Base-by-base conservation (phyloP, 1,140 invertebrate genomes). In the Sesamia nonagrioides region DNA sequence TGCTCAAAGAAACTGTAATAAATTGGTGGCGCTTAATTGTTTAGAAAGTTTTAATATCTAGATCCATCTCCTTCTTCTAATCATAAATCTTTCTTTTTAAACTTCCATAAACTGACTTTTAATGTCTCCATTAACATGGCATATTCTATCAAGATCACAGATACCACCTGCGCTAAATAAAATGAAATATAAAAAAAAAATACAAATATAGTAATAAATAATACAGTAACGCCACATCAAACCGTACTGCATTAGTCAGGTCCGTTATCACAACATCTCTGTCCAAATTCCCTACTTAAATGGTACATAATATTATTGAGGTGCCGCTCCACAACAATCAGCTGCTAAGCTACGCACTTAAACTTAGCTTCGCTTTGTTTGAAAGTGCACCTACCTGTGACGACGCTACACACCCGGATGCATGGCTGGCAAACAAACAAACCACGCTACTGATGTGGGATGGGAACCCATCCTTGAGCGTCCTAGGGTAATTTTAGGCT, bases 231-330 rank as follows among this genome's bases (percentile, higher is more conserved):
- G 54, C 40, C 83, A 80, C 69, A 79, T 87, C 86, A 85, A 83
- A 86, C 84, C 80, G 63, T 68, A 80, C 79, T 86, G 68, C 86
- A 88, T 89, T 87, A 88, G 81, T 85, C 85, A 78, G 73, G 83
- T 75, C 69, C 84, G 78, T 83, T 69, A 82, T 83, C 82, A 77
- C 74, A 82, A 78, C 78, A 91, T 89, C 89, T 87, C 80, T 77
- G 80, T 85, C 83, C 37, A 78, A 87, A 88, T 86, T 85, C 82
- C 81, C 69, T 83, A 71, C 80, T 83, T 86, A 89, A 85, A 86
- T 84, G 83, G 74, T 83, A 84, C 82, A 54, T 68, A 68, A 54
- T 68, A 68, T 42, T 63, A 48, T 61, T 35, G 9, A 40, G 37
- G 37, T 40, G 37, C 9, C 37, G 9, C 5, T 40, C 37, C 37